These are phyloP conservation scores for Nothoprocta perdicaria DNA, from an alignment of 2,113 vertebrate genomes.

Conservation along the genomic window DNA sequence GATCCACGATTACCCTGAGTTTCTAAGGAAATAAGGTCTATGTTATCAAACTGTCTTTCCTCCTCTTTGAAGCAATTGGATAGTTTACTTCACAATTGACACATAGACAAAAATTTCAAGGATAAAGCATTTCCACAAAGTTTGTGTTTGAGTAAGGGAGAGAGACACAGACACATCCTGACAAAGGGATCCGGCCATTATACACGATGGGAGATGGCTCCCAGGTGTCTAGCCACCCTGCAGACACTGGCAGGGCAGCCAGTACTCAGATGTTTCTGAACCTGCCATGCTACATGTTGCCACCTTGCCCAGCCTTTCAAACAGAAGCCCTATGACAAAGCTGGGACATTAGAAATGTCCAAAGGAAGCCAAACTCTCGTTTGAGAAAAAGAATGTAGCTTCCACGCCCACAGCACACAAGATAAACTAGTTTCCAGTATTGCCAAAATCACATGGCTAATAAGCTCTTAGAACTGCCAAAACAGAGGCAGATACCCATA, in stretches of 20 bases:
- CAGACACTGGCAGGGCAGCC: background rate
- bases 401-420: background rate
- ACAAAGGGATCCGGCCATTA: background rate
- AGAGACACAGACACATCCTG: background rate
- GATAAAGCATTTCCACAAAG: background rate
- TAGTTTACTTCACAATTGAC: background rate
- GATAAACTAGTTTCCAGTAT: background rate
- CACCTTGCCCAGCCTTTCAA: accelerated
- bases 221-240: background rate
- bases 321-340: background rate
- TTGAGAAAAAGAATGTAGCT: accelerated
- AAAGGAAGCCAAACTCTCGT: background rate
- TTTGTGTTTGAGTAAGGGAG: background rate
- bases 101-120: background rate
- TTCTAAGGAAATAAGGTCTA: background rate
- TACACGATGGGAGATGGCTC: accelerated
- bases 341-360: background rate
- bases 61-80: background rate
- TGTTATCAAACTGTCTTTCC: background rate
- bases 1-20: background rate
- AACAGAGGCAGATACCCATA: background rate
- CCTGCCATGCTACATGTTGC: accelerated
- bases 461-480: background rate
- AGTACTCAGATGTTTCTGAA: background rate
- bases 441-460: background rate